phyloP scores from a whole-genome alignment of 2,113 vertebrate genomes.

The Caretta caretta region DNA sequence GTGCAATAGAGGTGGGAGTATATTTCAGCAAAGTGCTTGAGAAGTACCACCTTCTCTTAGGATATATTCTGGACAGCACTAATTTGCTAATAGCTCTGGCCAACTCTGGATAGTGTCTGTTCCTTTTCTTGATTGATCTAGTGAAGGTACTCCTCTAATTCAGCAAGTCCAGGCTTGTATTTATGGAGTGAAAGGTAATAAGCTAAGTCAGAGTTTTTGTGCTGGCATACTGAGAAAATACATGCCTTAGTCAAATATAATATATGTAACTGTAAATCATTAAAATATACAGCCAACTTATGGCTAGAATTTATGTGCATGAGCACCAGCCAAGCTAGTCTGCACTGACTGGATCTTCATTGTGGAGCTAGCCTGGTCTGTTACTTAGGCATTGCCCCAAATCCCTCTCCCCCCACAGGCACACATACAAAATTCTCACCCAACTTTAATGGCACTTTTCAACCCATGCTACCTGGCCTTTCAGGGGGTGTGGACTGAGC shows the following conservation, averaged over 20 bases:
- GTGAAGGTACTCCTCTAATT: conserved; percentile 3
- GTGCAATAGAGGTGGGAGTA: background rate
- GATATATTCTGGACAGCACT: background rate
- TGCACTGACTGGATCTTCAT: background rate
- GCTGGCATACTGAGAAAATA: background rate
- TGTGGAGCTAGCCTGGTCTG: background rate
- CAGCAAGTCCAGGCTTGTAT: background rate
- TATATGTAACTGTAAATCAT: background rate
- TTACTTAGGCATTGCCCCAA: background rate
- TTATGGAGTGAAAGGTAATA: background rate
- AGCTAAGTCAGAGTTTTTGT: conserved; percentile 3
- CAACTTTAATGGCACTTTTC: background rate
- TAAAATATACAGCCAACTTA: background rate
- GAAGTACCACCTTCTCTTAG: background rate
- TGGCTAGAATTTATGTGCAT: background rate
- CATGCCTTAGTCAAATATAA: background rate
- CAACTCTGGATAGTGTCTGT: background rate
- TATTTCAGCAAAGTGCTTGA: background rate
- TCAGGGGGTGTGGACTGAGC: too few relatives aligned
- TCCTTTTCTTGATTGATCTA: conserved; percentile 45
- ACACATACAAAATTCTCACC: background rate
- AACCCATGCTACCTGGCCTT: background rate
- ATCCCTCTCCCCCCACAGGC: too few relatives aligned
- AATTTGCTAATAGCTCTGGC: conserved; percentile 32
- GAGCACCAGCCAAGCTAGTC: background rate